Conservation (phyloP, 2,888 invertebrate species). For the Orgyia antiqua region DNA sequence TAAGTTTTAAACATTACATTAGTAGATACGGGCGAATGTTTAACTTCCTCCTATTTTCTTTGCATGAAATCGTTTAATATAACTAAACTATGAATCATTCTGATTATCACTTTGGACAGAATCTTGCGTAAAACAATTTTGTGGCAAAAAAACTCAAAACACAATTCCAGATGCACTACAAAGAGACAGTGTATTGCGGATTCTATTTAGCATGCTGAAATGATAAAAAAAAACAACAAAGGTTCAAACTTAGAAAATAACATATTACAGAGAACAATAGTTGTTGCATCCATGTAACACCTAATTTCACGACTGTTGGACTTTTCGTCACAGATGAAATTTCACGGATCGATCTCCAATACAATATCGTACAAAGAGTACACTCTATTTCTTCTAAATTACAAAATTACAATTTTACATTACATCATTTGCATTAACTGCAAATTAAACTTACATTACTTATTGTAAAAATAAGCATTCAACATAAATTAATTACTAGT, state of each 20-base stretch:
- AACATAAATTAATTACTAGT: no score
- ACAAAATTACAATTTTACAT: no score
- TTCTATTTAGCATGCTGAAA: constrained; percentile 1
- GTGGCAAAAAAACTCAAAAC: background rate
- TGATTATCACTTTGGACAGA: no score
- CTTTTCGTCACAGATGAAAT: constrained; percentile 5
- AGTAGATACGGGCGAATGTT: no score
- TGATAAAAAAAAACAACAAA: constrained; percentile 1
- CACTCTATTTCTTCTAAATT: no score
- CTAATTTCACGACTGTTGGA: constrained; percentile 11
- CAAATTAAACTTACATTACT: no score
- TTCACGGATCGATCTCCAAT: constrained; percentile 2
- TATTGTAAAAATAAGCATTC: no score
- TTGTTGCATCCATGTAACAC: constrained; percentile 3
- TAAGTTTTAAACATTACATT: no score
- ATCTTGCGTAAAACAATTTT: no score
- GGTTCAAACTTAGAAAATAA: constrained; percentile 3
- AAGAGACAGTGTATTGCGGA: background rate
- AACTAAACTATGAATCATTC: no score
- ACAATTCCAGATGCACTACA: constrained; percentile 1
- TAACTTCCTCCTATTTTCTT: no score
- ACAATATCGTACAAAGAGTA: constrained; percentile 5
- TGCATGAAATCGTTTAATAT: no score
- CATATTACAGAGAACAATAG: constrained; percentile 5
- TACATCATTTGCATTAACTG: constrained; percentile 11